Base-by-base conservation (phyloP, 2,113 vertebrate genomes). In the Tupaia tana region DNA sequence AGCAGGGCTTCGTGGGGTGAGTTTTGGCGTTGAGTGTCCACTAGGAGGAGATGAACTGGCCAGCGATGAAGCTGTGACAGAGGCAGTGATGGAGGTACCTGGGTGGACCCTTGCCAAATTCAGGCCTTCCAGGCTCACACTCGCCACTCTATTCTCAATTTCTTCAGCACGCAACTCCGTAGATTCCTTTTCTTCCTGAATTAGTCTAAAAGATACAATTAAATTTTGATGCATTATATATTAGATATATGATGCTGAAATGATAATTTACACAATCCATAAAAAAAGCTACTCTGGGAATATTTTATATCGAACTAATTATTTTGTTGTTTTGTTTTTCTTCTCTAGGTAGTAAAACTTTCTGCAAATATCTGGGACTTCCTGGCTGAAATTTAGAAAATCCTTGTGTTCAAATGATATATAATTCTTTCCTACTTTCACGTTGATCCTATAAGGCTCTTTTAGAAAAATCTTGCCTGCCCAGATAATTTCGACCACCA, bases 131-230 rank as follows among this genome's bases (percentile, higher is more conserved):
- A 99, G 98, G 97, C 99, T 99, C 89, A 99, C 99, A 0, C 99
- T 99, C 83, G 99, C 99, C 86, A 99, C 99, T 67, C 99, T 99
- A 67, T 99, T 99, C 97, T 99, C 99, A 61, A 99, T 99, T 98
- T 99, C 99, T 97, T 99, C 99, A 0, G 99, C 99, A 93, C 99
- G 99, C 86, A 99, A 95, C 98, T 99, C 99, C 11, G 99, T 99
- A 0, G 99, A 99, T 98, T 99, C 99, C 97, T 99, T 99, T 98
- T 99, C 99, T 98, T 99, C 99, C 96, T 99, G 99, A 92, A 99
- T 99, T 97, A 99, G 98, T 97, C 99, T 99, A 31, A 79, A 96
- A 92, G 81, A 97, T 0, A 12, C 12, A 86, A n/a, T 86, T 93
- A 34, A 56, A 89, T 95, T 94, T 77, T 93, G 43, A 70, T 20